Evolutionary conservation across 2,888 invertebrate genomes (phyloP), one percentile per base, ranked within the genome.

Genomic region (Caenorhabditis becei): DNA sequence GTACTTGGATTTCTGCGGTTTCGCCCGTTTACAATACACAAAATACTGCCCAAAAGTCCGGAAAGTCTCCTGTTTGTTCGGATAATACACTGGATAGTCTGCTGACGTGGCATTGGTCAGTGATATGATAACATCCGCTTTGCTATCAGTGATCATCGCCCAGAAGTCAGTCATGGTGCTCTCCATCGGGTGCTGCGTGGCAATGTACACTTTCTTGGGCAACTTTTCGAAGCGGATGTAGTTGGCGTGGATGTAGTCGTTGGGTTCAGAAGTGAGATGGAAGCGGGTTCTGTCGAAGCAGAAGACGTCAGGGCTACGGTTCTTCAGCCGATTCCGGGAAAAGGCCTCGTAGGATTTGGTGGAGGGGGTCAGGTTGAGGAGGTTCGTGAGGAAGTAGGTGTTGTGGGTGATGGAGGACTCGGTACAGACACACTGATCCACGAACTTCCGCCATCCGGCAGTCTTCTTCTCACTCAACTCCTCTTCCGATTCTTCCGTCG

Each of bases 231-330:
- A 67, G 23, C 11, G 35, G 8, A 67, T 44, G 41, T 47, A 47
- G n/a, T 67, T 67, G 10, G 67, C 67, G 28, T 67, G 67, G 32
- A 67, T 67, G 44, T 67, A 67, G 41, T 47, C 54, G 16, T 26
- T 26, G 1, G 56, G 56, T 47, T 58, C 56, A 1, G n/a, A 23
- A n/a, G n/a, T n/a, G 16, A 58, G 35, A 16, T 58, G 54, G 8
- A 67, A 56, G 20, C 67, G 53, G 16, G 67, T 67, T 14, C 58
- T 16, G 8, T 67, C 67, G 14, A 58, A 26, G 35, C 67, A 67
- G 28, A 44, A 58, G 41, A 67, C 67, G 20, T 67, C 67, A 1
- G 44, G 18, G 26, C 47, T 67, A 3, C 58, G 44, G 16, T 67
- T 67, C 20, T 67, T 67, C n/a, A 23, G 8, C 4, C 44, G 44